phyloP scores from a whole-genome alignment of 2,888 invertebrate genomes.

The Uropetala carovei region DNA sequence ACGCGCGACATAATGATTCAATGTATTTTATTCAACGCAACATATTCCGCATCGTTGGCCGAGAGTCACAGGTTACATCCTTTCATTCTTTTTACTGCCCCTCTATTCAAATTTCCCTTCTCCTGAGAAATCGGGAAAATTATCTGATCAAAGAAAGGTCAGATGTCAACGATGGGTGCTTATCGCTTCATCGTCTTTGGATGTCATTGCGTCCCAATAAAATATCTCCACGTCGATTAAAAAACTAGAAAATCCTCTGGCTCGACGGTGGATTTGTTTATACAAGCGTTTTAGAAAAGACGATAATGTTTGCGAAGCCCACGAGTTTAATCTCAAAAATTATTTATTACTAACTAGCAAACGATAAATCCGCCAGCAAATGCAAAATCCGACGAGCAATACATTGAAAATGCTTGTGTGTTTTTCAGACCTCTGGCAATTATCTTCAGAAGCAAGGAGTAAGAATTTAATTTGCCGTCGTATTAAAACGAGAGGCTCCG shows the following conservation, averaged over 20 bases:
- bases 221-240: not conserved
- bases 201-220: conserved; percentile 1
- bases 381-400: too few relatives aligned
- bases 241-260: not conserved
- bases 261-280: not conserved
- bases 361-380: too few relatives aligned
- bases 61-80: not conserved
- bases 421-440: not conserved
- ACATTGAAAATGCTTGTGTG: too few relatives aligned
- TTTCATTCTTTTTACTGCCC: not conserved
- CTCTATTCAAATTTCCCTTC: not conserved
- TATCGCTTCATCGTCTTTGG: not conserved
- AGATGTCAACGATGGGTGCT: not conserved
- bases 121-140: not conserved
- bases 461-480: too few relatives aligned
- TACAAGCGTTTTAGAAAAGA: not conserved
- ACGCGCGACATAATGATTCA: not conserved
- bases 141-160: conserved; percentile 15
- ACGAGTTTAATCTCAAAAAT: not conserved
- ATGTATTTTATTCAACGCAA: not conserved
- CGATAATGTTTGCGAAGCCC: not conserved
- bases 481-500: too few relatives aligned
- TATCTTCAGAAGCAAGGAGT: too few relatives aligned
- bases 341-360: not conserved
- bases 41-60: not conserved